Evolutionary conservation across 2,113 vertebrate species (phyloP).

Genomic region (Oreotrochilus melanogaster): DNA sequence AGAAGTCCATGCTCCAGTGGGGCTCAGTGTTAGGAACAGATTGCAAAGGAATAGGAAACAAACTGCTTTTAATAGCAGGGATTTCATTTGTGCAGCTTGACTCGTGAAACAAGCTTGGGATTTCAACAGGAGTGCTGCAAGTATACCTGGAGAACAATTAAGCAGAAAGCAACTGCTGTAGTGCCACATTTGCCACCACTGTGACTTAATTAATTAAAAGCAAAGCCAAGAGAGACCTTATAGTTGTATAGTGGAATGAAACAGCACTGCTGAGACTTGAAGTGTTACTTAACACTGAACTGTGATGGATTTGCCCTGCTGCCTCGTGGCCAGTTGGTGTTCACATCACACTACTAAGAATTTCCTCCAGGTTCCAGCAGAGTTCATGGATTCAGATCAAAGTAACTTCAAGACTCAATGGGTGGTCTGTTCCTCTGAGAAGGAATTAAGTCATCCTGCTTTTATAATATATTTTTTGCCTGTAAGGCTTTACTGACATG

Average conservation of each 20-base stretch:
- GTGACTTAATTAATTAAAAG: constrained; percentile 36
- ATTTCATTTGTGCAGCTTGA: constrained; percentile 19
- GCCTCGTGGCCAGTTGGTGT: not conserved
- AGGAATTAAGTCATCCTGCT: constrained; percentile 17
- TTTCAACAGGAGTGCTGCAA: not conserved
- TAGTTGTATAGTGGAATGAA: not conserved
- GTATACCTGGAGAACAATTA: constrained; percentile 23
- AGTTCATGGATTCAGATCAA: not conserved
- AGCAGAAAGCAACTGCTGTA: constrained; percentile 31
- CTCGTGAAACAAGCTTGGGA: constrained; percentile 23
- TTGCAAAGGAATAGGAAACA: constrained; percentile 47
- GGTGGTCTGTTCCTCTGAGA: not conserved
- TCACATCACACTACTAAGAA: not conserved
- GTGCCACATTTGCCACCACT: not conserved
- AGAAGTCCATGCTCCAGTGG: not conserved
- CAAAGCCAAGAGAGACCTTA: constrained; percentile 14
- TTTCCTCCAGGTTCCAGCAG: not conserved
- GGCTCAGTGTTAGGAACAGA: not conserved
- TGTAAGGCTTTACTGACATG: not conserved
- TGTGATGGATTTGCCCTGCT: not conserved
- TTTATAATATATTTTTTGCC: not conserved
- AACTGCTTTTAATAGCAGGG: constrained; percentile 13
- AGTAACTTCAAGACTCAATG: not conserved
- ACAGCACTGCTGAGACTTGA: not conserved
- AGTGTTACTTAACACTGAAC: not conserved